Evolutionary conservation across 2,113 vertebrate genomes (phyloP).

Genomic region (Gasterosteus nipponicus): DNA sequence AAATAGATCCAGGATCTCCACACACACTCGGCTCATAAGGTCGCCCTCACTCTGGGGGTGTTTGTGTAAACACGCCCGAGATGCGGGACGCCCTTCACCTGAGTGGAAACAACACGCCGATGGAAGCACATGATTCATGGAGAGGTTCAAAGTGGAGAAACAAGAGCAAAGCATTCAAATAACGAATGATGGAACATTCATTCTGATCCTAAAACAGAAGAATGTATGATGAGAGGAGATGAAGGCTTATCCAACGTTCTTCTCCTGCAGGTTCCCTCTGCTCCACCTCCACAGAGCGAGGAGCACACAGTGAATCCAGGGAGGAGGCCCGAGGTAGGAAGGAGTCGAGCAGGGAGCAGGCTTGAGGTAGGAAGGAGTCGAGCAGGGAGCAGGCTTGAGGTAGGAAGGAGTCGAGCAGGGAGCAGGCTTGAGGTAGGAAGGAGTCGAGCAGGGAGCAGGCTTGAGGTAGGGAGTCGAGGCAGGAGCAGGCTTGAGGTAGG

Average conservation of each 20-base stretch:
- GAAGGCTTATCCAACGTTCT: not conserved
- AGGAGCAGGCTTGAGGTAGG: too few relatives aligned
- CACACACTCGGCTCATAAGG: constrained; percentile 23
- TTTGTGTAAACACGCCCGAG: constrained; percentile 54
- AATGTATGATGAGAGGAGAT: too few relatives aligned
- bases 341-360: too few relatives aligned
- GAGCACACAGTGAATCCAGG: constrained; percentile 54
- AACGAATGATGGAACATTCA: too few relatives aligned
- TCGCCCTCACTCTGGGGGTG: constrained; percentile 29
- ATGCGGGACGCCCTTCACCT: constrained; percentile 35
- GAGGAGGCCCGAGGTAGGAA: too few relatives aligned
- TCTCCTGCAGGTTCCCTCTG: constrained; percentile 38
- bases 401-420: too few relatives aligned
- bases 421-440: too few relatives aligned
- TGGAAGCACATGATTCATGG: not conserved
- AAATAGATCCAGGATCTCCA: constrained; percentile 65
- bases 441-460: too few relatives aligned
- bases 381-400: too few relatives aligned
- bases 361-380: too few relatives aligned
- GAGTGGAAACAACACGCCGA: not conserved
- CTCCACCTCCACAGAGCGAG: constrained; percentile 38
- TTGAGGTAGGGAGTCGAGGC: too few relatives aligned
- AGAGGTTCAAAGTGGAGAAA: not conserved
- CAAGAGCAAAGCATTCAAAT: not conserved
- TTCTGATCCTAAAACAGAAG: too few relatives aligned